Base-by-base conservation (phyloP, 2,113 vertebrate genomes). In the Callopanchax toddi region DNA sequence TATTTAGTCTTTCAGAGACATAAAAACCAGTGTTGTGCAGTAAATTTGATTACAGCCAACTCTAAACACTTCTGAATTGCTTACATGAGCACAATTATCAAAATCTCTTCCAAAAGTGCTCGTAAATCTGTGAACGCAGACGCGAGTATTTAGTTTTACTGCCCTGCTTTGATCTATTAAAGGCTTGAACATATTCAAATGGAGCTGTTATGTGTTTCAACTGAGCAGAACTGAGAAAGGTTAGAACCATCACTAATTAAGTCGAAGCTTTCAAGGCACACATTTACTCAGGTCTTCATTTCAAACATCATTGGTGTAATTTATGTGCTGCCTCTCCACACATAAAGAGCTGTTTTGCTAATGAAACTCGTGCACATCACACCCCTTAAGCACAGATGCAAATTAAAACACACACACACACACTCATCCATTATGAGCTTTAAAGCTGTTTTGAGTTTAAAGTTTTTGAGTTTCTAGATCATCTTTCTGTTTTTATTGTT, bases 201-300 rank as follows among this genome's bases (percentile, higher is more conserved):
- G 0, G 60, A 79, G 44, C 5, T 2, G 25, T 76, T 66, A 59
- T 60, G 57, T 63, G 69, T 75, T 80, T 67, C 10, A 3, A 52
- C 69, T 58, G 60, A 81, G 68, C 66, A 71, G 54, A 70, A 54
- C 4, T 58, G 60, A 12, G 4, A 53, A 66, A 60, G 77, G 67
- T 86, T 85, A 73, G 51, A 65, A 52, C 21, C 25, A 62, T 60
- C 84, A 55, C 79, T 84, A 87, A 88, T 87, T 84, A 84, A 79
- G 77, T 81, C 44, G n/a, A 59, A 81, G 32, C 67, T 72, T 86
- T 79, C 81, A 71, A 84, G 80, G 67, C 55, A 45, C 74, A 69
- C 81, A 76, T 81, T 84, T 76, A 71, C 74, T 74, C 53, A 76
- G 32, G 59, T 71, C 81, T 74, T 71, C 69, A 72, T 85, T 86